phyloP scores from a whole-genome alignment of 2,797 vertebrate genomes.

The Nasua narica region DNA sequence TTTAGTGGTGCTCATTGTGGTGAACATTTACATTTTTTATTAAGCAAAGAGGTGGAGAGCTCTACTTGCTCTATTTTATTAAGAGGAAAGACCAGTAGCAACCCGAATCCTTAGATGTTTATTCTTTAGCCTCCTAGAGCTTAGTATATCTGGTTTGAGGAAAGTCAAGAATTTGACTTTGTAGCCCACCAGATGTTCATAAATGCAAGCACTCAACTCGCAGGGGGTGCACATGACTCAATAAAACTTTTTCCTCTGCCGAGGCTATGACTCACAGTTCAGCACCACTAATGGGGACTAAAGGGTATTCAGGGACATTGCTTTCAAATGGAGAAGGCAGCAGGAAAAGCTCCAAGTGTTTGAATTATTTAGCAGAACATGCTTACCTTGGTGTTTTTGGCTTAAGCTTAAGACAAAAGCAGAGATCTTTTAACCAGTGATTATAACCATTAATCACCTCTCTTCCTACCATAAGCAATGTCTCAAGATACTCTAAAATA shows the following conservation, averaged over 20 bases:
- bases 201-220: not conserved
- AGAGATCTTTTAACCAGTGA: not conserved
- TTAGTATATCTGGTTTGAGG: not conserved
- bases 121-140: not conserved
- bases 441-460: not conserved
- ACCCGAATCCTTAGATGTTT: not conserved
- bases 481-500: not conserved
- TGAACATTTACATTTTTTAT: not conserved
- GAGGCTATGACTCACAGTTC: slow-evolving; percentile 3
- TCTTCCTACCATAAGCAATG: not conserved
- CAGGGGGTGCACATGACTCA: not conserved
- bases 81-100: not conserved
- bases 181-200: not conserved
- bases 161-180: not conserved
- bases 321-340: not conserved
- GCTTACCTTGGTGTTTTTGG: not conserved
- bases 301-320: not conserved
- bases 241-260: not conserved
- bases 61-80: not conserved
- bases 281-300: not conserved
- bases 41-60: not conserved
- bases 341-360: not conserved
- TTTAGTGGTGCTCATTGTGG: not conserved
- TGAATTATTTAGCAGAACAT: slow-evolving; percentile 15
- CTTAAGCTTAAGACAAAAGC: slow-evolving; percentile 11